Evolutionary conservation across 2,797 vertebrate genomes (phyloP).

Genomic region (Uromys caudimaculatus): DNA sequence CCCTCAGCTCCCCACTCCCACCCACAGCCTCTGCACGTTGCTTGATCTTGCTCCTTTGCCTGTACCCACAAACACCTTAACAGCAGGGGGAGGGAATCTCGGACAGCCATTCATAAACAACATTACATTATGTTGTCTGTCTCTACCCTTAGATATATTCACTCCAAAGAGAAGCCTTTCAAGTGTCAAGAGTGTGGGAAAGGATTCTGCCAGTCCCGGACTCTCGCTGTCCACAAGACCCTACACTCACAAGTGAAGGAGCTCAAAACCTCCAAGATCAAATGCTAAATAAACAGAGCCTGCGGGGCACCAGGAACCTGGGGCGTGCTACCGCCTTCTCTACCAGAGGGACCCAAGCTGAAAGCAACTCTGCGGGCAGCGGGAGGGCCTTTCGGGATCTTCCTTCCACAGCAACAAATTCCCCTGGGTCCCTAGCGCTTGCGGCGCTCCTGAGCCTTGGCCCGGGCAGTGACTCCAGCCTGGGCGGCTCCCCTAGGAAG

Average conservation of each 20-base stretch:
- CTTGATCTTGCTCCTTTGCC: background rate
- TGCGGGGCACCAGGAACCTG: constrained; percentile 25
- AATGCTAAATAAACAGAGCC: constrained; percentile 88
- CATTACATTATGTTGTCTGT: background rate
- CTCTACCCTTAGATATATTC: constrained; percentile 93
- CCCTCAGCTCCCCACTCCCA: background rate
- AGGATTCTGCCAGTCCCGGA: constrained; percentile 99
- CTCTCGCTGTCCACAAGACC: constrained; percentile 99
- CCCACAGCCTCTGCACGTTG: background rate
- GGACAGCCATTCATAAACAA: background rate
- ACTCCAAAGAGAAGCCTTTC: constrained; percentile 99
- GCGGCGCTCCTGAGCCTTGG: constrained; percentile 56
- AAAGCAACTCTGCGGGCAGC: constrained; percentile 52
- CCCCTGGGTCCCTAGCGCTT: constrained; percentile 57
- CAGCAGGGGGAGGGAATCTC: background rate
- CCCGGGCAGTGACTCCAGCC: constrained; percentile 38
- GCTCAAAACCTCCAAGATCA: constrained; percentile 96
- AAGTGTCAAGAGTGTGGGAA: constrained; percentile 99
- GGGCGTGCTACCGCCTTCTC: background rate
- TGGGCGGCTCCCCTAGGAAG: constrained; percentile 74
- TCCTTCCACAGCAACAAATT: background rate
- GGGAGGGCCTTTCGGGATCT: constrained; percentile 60
- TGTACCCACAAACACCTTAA: background rate
- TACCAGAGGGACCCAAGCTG: constrained; percentile 21
- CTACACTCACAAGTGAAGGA: constrained; percentile 99